Percentiles rank a stretch among this genome's conserved stretches.
These are phyloP conservation scores for Neelides folsomi DNA, from an alignment of 2,888 invertebrate genomes.

Conservation along the genomic window DNA sequence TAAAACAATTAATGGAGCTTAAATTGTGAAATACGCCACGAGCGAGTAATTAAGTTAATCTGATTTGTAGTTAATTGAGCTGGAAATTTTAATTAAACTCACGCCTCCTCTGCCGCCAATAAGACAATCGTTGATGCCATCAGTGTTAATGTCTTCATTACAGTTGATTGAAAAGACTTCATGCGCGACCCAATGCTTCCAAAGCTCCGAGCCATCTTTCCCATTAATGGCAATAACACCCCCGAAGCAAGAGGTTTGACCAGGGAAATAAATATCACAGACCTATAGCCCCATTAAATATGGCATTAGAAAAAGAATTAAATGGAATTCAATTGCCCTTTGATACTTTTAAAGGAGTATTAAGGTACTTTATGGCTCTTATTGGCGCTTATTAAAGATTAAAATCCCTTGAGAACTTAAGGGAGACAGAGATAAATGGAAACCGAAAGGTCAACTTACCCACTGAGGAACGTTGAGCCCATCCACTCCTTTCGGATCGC, in stretches of 20 bases:
- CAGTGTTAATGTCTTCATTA: conserved; percentile 53
- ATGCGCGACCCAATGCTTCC: conserved; percentile 59
- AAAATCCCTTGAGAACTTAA: background rate
- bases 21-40: background rate
- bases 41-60: background rate
- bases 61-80: no score
- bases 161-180: conserved; percentile 62
- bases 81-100: conserved; percentile 33
- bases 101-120: conserved; percentile 60
- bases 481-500: no score
- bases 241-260: conserved; percentile 54
- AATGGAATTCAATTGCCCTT: no score
- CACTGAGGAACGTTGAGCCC: no score
- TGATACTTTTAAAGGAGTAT: conserved; percentile 35
- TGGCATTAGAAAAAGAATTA: no score
- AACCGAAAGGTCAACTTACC: background rate
- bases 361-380: background rate
- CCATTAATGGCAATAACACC: conserved; percentile 56
- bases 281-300: conserved; percentile 34
- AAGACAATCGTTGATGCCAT: conserved; percentile 57
- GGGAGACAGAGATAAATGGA: background rate
- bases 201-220: conserved; percentile 52
- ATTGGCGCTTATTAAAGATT: background rate
- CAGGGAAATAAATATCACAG: conserved; percentile 54
- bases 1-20: conserved; percentile 5